Conservation (phyloP, 2,888 invertebrate genomes). For the Salticus scenicus region DNA sequence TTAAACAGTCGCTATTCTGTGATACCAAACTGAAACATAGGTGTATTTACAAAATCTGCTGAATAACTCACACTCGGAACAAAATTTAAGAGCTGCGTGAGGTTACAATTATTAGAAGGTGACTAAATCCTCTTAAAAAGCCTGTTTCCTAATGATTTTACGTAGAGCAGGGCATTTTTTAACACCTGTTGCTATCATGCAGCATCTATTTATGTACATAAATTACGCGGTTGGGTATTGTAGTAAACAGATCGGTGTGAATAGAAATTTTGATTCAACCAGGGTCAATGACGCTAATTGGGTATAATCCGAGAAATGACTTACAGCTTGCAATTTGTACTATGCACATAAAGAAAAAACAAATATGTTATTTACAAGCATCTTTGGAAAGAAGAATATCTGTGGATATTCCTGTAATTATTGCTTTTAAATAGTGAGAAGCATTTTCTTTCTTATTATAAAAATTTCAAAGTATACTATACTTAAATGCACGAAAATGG, state of each 20-base stretch:
- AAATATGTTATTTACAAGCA: no score
- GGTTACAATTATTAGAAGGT: slow-evolving; percentile 23
- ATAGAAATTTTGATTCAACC: slow-evolving; percentile 3
- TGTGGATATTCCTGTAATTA: no score
- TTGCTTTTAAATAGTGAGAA: no score
- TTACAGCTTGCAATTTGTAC: no score
- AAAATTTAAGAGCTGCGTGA: neutral
- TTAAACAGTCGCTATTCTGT: neutral
- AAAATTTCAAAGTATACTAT: no score
- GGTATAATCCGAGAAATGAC: neutral
- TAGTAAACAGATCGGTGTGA: neutral
- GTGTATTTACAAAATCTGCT: neutral
- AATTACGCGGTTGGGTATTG: neutral
- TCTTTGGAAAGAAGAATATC: no score
- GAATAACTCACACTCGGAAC: neutral
- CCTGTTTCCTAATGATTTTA: slow-evolving; percentile 23
- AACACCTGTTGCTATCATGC: slow-evolving; percentile 18
- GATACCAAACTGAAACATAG: no score
- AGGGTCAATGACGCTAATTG: neutral
- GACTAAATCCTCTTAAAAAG: slow-evolving; percentile 36
- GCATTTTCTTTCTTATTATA: no score
- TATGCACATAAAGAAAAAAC: no score
- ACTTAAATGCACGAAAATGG: no score
- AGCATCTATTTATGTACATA: neutral
- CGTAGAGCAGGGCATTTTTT: slow-evolving; percentile 18